Base-by-base conservation (phyloP, 2,888 invertebrate genomes). In the Aproaerema taeniolella region DNA sequence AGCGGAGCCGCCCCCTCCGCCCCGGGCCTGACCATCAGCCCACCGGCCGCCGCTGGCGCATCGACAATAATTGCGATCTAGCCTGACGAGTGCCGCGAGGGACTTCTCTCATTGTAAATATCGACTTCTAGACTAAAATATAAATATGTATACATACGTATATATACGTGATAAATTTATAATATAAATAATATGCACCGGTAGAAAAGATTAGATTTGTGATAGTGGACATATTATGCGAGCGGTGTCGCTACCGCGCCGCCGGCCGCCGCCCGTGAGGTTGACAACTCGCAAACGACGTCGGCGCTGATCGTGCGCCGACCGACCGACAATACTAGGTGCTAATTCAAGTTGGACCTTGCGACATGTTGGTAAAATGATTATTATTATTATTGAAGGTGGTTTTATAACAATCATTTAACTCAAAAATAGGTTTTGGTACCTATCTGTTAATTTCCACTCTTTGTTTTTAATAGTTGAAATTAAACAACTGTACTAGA, bases 261-360 rank as follows among this genome's bases (percentile, higher is more conserved):
- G 13, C 36, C 26, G 20, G 47, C 61, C 30, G 11, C 37, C 29
- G 26, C 55, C 66, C 66, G 71, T 65, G 71, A 74, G 72, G 68
- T 70, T 69, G 76, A 74, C 74, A 73, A 61, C 75, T 74, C 75
- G 67, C 66, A 67, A 68, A 58, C 51, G 74, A 72, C 67, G 73
- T 66, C 64, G 72, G 61, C 59, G 64, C 61, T 42, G 53, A 58
- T 55, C 58, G 47, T 57, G 63, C 68, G 71, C 67, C 72, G 75
- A 73, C 83, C 64, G 80, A 81, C 77, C 82, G 85, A 86, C 85
- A 86, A 86, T 86, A 85, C 78, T 82, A 83, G 85, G 85, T 85
- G 85, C 85, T 85, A 82, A 74, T 68, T 71, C 73, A 75, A 70
- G 77, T 77, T 77, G 79, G 78, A 82, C 76, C 76, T 78, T 78